Conservation (phyloP, 2,113 vertebrate genomes). For the Spilogale gracilis region DNA sequence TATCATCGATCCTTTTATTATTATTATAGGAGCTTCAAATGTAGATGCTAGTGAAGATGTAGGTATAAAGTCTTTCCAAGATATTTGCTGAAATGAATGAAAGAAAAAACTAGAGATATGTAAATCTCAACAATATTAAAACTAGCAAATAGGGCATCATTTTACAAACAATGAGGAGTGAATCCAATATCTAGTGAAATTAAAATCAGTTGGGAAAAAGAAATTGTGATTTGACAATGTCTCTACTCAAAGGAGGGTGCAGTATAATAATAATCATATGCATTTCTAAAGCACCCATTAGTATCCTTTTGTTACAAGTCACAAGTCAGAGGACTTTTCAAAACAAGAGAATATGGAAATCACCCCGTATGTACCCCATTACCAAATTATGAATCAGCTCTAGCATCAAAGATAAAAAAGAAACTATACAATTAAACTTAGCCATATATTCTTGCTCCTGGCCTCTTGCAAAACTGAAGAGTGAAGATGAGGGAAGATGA, state of each 20-base stretch:
- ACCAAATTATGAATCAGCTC: not conserved
- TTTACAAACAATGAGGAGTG: not conserved
- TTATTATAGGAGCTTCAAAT: not conserved
- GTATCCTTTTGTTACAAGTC: not conserved
- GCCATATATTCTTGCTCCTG: not conserved
- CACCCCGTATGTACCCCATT: accelerated
- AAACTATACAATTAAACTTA: not conserved
- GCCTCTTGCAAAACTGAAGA: not conserved
- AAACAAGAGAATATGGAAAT: not conserved
- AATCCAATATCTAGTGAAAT: not conserved
- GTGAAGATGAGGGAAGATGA: not conserved
- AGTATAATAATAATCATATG: not conserved
- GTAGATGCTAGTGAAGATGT: not conserved
- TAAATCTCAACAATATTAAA: not conserved
- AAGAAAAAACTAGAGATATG: not conserved
- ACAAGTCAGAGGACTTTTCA: not conserved
- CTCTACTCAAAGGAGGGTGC: not conserved
- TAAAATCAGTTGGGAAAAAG: not conserved
- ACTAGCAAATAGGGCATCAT: not conserved
- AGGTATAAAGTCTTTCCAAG: not conserved
- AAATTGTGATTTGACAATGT: not conserved
- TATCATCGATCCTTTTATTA: not conserved
- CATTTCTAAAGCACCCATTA: not conserved
- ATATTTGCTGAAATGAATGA: not conserved
- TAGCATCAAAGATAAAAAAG: not conserved